A percentile compares a stretch with the other conserved stretches of the same genome.
phyloP scores from a whole-genome alignment of 2,797 vertebrate species.

The Sebastes cheni region DNA sequence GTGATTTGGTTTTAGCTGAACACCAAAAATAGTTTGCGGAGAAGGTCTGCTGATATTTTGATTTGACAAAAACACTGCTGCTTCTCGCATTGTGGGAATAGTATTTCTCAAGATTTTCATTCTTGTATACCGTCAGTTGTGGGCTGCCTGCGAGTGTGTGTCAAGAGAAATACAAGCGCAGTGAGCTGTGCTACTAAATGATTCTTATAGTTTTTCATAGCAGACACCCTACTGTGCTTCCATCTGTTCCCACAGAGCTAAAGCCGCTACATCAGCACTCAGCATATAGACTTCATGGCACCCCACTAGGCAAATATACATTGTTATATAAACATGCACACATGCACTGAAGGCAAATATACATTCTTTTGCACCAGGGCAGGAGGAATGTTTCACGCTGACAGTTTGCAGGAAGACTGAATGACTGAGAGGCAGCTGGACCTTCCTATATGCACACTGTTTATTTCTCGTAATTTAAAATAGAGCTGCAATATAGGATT shows the following conservation, averaged over 20 bases:
- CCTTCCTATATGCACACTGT: background rate
- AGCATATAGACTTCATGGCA: conserved; percentile 58
- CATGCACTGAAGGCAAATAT: conserved; percentile 54
- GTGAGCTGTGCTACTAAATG: conserved; percentile 32
- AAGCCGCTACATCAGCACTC: conserved; percentile 47
- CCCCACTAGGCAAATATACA: conserved; percentile 72
- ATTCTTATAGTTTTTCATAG: conserved; percentile 54
- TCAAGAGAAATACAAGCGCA: conserved; percentile 17
- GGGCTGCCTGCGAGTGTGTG: background rate
- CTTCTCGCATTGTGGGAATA: background rate
- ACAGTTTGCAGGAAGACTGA: conserved; percentile 11
- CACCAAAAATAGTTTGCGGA: background rate
- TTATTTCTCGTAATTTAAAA: background rate
- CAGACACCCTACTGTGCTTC: conserved; percentile 54
- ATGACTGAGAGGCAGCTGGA: conserved; percentile 22
- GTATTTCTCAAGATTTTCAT: background rate
- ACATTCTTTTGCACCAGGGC: conserved; percentile 45
- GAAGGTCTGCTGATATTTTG: background rate
- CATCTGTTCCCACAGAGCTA: conserved; percentile 70
- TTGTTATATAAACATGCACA: conserved; percentile 63
- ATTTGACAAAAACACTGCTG: background rate
- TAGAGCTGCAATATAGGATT: background rate
- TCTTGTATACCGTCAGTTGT: background rate
- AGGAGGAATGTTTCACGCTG: conserved; percentile 57
- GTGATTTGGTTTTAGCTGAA: background rate